These are phyloP conservation scores for Plemyria rubiginata DNA, from an alignment of 2,888 invertebrate species.

Conservation along the genomic window DNA sequence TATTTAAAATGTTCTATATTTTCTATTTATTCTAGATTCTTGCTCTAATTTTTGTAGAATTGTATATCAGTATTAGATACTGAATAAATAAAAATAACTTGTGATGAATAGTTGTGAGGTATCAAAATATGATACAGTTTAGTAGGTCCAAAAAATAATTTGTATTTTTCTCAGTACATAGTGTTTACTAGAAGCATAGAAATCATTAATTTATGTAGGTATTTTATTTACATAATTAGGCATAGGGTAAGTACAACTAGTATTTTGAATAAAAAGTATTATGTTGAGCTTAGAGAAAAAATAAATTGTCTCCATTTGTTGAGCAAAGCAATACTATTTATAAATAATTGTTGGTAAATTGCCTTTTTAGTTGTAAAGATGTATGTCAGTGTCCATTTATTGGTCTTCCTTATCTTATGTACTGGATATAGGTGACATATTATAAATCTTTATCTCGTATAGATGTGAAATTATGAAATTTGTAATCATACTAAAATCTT, in stretches of 20 bases:
- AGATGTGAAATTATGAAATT: not conserved
- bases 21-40: not conserved
- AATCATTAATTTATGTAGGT: not conserved
- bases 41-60: not conserved
- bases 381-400: not conserved
- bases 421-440: not conserved
- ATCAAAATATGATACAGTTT: no score
- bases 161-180: constrained; percentile 10
- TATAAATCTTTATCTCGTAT: not conserved
- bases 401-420: not conserved
- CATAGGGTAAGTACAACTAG: constrained; percentile 10
- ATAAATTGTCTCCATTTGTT: not conserved
- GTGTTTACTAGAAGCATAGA: constrained; percentile 3
- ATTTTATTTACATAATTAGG: not conserved
- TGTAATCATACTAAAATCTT: constrained; percentile 13
- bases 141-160: constrained; percentile 13
- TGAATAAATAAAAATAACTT: constrained; percentile 2
- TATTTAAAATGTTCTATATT: not conserved
- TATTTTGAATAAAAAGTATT: constrained; percentile 20
- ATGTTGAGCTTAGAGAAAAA: constrained; percentile 13
- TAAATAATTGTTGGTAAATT: not conserved
- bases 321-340: constrained; percentile 5
- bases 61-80: constrained; percentile 7
- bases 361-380: not conserved
- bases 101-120: not conserved